phyloP scores from a whole-genome alignment of 2,888 invertebrate species.

The Drosophila paramelanica region DNA sequence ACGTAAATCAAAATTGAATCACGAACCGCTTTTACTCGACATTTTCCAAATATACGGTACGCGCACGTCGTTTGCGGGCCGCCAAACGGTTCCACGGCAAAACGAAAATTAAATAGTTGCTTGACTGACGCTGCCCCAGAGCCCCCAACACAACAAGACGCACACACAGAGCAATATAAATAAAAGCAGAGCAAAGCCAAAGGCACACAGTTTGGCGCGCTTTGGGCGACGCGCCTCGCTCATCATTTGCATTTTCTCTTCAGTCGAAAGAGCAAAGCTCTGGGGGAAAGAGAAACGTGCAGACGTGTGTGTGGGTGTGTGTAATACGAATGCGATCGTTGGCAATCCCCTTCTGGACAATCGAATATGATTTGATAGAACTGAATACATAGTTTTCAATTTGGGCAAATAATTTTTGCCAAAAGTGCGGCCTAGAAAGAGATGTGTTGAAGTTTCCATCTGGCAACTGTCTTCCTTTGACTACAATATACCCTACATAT shows the following conservation, averaged over 20 bases:
- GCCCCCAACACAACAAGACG: constrained; percentile 42
- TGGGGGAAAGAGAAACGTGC: constrained; percentile 25
- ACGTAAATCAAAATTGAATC: constrained; percentile 49
- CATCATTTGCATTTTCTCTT: constrained; percentile 61
- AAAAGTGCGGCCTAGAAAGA: not conserved
- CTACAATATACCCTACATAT: too few relatives aligned
- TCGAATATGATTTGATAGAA: too few relatives aligned
- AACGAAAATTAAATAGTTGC: constrained; percentile 80
- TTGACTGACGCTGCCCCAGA: constrained; percentile 55
- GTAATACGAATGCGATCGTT: not conserved
- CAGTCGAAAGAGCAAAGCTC: constrained; percentile 43
- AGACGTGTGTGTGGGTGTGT: not conserved
- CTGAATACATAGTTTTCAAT: too few relatives aligned
- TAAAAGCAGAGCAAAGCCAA: constrained; percentile 50
- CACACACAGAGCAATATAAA: constrained; percentile 49
- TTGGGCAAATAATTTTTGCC: not conserved
- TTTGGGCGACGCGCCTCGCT: constrained; percentile 48
- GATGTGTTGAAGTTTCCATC: not conserved
- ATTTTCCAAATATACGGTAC: constrained; percentile 41
- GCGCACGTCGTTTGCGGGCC: constrained; percentile 47
- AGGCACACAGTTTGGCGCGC: constrained; percentile 68
- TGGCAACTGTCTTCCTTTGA: not conserved
- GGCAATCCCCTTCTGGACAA: not conserved
- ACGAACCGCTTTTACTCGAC: constrained; percentile 49
- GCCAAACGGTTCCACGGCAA: constrained; percentile 73